A percentile compares a stretch with the other conserved stretches of the same genome.
Conservation (phyloP, 2,797 vertebrate species). For the Typhlichthys eigenmanni region DNA sequence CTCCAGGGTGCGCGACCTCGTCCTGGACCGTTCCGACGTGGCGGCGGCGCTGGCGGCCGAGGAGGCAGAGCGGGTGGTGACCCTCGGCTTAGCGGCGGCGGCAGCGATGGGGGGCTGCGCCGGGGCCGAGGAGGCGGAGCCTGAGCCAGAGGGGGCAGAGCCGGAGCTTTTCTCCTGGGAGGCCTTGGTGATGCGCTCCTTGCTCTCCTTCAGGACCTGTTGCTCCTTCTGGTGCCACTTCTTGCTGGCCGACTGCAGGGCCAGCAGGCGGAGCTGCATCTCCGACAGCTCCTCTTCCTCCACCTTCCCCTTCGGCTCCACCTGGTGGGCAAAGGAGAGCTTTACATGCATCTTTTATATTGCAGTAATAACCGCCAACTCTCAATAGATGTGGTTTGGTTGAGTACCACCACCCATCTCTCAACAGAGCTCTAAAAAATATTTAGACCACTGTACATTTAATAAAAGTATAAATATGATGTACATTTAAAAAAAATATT, state of each 20-base stretch:
- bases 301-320: constrained; percentile 67
- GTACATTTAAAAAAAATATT: too few relatives aligned
- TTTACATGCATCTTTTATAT: background rate
- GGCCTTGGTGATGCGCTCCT: constrained; percentile 86
- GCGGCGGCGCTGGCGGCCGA: constrained; percentile 18
- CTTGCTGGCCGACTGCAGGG: constrained; percentile 96
- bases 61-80: constrained; percentile 60
- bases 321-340: constrained; percentile 13
- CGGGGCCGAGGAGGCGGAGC: constrained; percentile 39
- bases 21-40: constrained; percentile 7
- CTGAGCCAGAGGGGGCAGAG: background rate
- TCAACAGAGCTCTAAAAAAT: background rate
- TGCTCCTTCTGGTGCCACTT: constrained; percentile 98
- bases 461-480: too few relatives aligned
- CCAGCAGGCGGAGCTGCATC: constrained; percentile 92
- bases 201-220: constrained; percentile 95
- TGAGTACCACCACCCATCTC: too few relatives aligned
- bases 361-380: background rate
- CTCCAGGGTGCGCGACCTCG: constrained; percentile 30
- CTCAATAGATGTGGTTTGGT: background rate
- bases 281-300: constrained; percentile 96
- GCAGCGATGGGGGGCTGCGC: background rate
- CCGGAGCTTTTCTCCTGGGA: constrained; percentile 74
- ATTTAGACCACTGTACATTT: too few relatives aligned
- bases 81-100: constrained; percentile 43